Evolutionary conservation across 2,888 invertebrate species (phyloP).

Genomic region (Phalera bucephala): DNA sequence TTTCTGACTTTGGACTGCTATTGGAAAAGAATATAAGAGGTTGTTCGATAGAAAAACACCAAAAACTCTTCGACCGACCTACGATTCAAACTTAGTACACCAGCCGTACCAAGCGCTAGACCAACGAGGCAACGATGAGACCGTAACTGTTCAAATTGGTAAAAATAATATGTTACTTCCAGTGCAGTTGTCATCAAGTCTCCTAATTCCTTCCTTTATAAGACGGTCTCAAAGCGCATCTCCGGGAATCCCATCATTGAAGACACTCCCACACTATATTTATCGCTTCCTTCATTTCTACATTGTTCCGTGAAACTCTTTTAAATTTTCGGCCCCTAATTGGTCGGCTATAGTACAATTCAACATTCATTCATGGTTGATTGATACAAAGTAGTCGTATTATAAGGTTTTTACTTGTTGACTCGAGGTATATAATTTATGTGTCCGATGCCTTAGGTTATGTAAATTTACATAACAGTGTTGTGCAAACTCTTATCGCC

Average conservation of each 20-base stretch:
- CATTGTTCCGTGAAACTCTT: conserved; percentile 51
- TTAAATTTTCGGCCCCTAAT: conserved; percentile 21
- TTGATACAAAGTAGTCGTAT: conserved; percentile 23
- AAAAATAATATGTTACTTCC: conserved; percentile 24
- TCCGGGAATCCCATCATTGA: conserved; percentile 63
- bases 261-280: conserved; percentile 67
- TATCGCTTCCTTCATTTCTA: conserved; percentile 67
- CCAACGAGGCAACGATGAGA: too few species aligned
- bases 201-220: conserved; percentile 50
- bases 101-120: too few species aligned
- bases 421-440: conserved; percentile 20
- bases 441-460: conserved; percentile 21
- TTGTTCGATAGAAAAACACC: too few species aligned
- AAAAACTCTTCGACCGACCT: too few species aligned
- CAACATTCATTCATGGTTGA: conserved; percentile 22
- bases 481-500: conserved; percentile 21
- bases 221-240: conserved; percentile 54
- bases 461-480: conserved; percentile 16
- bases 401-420: conserved; percentile 19
- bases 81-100: too few species aligned
- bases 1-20: too few species aligned
- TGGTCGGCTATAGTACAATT: conserved; percentile 19
- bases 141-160: background rate
- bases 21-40: too few species aligned
- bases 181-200: conserved; percentile 52